Evolutionary conservation across 2,797 vertebrate genomes (phyloP).

Genomic region (Botia kubotai): DNA sequence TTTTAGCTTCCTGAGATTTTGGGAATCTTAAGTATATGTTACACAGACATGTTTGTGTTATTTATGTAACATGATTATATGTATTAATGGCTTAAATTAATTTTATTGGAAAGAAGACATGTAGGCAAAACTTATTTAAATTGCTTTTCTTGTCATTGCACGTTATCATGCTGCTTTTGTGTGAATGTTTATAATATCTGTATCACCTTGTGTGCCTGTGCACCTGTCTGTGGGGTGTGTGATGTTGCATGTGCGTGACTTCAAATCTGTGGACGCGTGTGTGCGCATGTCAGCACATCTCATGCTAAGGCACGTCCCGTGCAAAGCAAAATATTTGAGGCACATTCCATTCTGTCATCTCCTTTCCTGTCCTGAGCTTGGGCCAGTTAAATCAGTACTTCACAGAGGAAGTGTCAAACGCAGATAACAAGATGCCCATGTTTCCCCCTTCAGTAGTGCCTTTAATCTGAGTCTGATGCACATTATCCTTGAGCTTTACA

Average conservation of each 20-base stretch:
- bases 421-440: constrained; percentile 33
- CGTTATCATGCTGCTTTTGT: background rate
- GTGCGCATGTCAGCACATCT: constrained; percentile 47
- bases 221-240: constrained; percentile 8
- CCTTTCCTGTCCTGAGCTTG: constrained; percentile 42
- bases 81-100: background rate
- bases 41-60: background rate
- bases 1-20: background rate
- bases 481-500: constrained; percentile 9
- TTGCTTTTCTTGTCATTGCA: background rate
- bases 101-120: background rate
- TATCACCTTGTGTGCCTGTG: constrained; percentile 20
- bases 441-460: constrained; percentile 18
- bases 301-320: constrained; percentile 51
- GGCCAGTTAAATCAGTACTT: constrained; percentile 39
- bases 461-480: constrained; percentile 17
- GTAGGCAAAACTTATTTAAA: background rate
- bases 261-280: constrained; percentile 29
- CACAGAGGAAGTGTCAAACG: constrained; percentile 39
- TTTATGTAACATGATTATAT: constrained; percentile 7
- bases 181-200: constrained; percentile 9
- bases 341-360: constrained; percentile 65
- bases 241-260: constrained; percentile 51
- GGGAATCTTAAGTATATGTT: too few relatives aligned
- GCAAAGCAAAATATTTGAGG: constrained; percentile 48